Conservation (phyloP, 1,140 invertebrate genomes). For the Euwallacea fornicatus region DNA sequence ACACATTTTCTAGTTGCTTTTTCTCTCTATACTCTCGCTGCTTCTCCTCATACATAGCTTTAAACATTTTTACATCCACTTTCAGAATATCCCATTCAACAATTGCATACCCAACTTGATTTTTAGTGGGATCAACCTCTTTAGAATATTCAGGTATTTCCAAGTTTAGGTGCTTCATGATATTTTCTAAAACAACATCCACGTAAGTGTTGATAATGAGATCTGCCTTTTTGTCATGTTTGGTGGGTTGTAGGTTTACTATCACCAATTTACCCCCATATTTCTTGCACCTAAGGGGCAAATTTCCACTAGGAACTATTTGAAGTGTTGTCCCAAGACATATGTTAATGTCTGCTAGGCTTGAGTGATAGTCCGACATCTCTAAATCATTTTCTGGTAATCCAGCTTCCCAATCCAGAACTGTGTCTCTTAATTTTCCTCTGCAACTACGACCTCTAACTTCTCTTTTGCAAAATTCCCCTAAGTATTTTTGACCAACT, state of each 20-base stretch:
- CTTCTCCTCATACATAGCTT: conserved; percentile 47
- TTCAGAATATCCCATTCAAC: conserved; percentile 68
- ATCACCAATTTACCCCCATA: conserved; percentile 89
- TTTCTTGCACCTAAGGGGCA: conserved; percentile 87
- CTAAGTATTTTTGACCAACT: conserved; percentile 88
- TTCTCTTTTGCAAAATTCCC: conserved; percentile 71
- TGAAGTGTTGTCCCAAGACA: conserved; percentile 95
- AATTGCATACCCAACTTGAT: conserved; percentile 56
- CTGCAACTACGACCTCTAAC: conserved; percentile 71
- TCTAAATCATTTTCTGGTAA: conserved; percentile 89
- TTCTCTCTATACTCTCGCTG: conserved; percentile 41
- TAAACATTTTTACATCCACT: conserved; percentile 57
- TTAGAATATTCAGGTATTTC: conserved; percentile 71
- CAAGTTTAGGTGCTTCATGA: conserved; percentile 74
- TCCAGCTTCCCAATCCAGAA: conserved; percentile 98
- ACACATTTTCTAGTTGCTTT: conserved; percentile 35
- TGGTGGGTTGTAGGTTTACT: conserved; percentile 95
- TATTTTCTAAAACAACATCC: conserved; percentile 77
- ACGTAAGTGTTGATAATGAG: conserved; percentile 88
- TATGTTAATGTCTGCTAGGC: conserved; percentile 87
- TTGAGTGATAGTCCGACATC: conserved; percentile 85
- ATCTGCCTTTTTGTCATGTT: conserved; percentile 93
- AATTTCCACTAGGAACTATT: conserved; percentile 94
- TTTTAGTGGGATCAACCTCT: conserved; percentile 68
- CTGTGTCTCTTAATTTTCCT: conserved; percentile 84